Evolutionary conservation across 2,113 vertebrate species (phyloP).

Genomic region (Alethe castanea): DNA sequence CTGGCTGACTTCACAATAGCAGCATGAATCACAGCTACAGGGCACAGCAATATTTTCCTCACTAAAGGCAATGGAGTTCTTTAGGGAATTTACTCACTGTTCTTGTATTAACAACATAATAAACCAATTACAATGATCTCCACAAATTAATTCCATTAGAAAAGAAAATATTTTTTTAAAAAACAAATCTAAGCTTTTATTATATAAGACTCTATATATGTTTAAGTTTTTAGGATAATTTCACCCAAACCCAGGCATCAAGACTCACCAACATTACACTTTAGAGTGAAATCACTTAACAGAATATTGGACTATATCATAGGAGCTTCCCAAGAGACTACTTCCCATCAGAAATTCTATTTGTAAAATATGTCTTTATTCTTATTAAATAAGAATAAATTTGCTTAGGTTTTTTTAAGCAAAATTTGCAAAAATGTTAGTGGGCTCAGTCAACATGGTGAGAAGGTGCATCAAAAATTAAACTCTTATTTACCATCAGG

Average conservation of each 20-base stretch:
- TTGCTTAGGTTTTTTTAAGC: neutral
- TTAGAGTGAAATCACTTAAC: neutral
- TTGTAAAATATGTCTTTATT: neutral
- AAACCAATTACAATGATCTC: neutral
- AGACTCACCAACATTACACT: neutral
- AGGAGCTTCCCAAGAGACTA: neutral
- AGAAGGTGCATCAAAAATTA: neutral
- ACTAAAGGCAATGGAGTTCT: neutral
- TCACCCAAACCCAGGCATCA: neutral
- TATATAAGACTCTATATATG: neutral
- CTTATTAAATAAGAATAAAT: neutral
- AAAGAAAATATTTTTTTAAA: neutral
- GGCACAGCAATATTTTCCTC: constrained; percentile 40
- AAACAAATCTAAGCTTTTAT: neutral
- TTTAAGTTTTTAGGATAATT: neutral
- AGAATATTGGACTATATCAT: neutral
- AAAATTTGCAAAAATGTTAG: neutral
- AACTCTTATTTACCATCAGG: neutral
- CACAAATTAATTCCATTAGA: neutral
- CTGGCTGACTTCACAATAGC: constrained; percentile 36
- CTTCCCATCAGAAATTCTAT: neutral
- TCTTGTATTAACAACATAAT: constrained; percentile 1
- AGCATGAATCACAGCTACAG: constrained; percentile 41
- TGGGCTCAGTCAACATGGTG: neutral
- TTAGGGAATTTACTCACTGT: constrained; percentile 1